Base-by-base conservation (phyloP, 92 coral and sea anemone genomes). In the Palythoa grandis region DNA sequence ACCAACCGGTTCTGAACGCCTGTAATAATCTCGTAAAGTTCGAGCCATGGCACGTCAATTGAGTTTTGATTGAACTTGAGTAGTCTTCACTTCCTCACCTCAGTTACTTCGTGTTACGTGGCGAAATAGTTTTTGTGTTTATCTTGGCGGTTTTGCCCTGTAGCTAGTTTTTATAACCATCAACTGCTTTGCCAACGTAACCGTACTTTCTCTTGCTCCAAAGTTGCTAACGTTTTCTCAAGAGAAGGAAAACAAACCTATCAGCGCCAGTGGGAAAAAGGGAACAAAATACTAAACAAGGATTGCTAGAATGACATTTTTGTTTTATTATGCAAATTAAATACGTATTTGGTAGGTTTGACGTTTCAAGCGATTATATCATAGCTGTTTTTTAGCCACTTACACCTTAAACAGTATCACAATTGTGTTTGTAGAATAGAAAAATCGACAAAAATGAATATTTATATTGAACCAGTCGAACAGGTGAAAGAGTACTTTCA, bases 1-100 rank as follows among this genome's bases (percentile, higher is more conserved):
- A 0, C 89, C 93, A 7, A 78, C 89, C 5, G 89, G 92, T 14
- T 78, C 85, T 29, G 83, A n/a, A 3, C 91, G 88, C 25, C 80
- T 11, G 40, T 25, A 73, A 17, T 72, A 77, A 29, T 82, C n/a
- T 14, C 85, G 82, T 19, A 84, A 76, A 1, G 91, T 76, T 24
- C 86, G 88, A 69, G 74, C 39, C 85, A 80, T 80, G 23, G 74
- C 22, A 43, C 60, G 47, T 66, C 24, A 6, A 29, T 24, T 48
- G 20, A 65, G 48, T 56, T 15, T 39, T 48, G 52, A 70, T 29
- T 70, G 20, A 57, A 57, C 54, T 43, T 17, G 10, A 43, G 52
- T 16, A n/a, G 3, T 52, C 14, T 16, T 24, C 11, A 54, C 17
- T 60, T 29, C 35, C 20, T 57, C 53, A 14, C 82, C 15, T 77